phyloP scores from a whole-genome alignment of 2,797 vertebrate species.

The Antennarius maculatus region DNA sequence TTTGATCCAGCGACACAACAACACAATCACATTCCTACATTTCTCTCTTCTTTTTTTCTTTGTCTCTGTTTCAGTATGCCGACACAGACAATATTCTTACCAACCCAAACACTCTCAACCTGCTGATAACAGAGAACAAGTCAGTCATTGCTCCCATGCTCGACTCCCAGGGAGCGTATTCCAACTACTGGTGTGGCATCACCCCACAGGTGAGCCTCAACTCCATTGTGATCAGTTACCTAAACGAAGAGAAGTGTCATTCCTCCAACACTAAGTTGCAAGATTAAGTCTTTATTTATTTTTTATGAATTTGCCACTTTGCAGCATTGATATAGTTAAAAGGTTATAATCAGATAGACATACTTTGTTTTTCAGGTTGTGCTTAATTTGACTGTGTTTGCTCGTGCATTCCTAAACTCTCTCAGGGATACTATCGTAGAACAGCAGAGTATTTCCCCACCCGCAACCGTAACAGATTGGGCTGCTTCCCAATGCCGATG shows the following conservation, averaged over 20 bases:
- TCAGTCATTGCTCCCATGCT: constrained; percentile 94
- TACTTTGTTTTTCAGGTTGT: not conserved
- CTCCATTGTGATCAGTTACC: not conserved
- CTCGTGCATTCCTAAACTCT: not conserved
- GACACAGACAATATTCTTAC: constrained; percentile 95
- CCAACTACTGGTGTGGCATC: constrained; percentile 98
- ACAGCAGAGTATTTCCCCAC: constrained; percentile 96
- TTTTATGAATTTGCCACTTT: too few relatives aligned
- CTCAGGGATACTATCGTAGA: constrained; percentile 93
- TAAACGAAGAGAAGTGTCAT: too few relatives aligned
- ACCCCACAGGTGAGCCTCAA: constrained; percentile 88
- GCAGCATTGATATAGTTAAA: too few relatives aligned
- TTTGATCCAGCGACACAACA: constrained; percentile 2
- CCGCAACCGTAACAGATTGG: constrained; percentile 87
- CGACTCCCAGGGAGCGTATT: constrained; percentile 94
- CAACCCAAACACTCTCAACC: constrained; percentile 88
- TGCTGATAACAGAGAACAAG: constrained; percentile 88
- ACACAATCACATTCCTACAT: not conserved
- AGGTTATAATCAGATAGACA: too few relatives aligned
- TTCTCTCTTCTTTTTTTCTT: not conserved
- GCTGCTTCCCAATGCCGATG: constrained; percentile 94
- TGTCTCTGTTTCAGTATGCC: constrained; percentile 79
- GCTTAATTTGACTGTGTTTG: not conserved
- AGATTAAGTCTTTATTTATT: too few relatives aligned
- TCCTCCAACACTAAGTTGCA: too few relatives aligned